Evolutionary conservation across 2,888 invertebrate genomes (phyloP).

Genomic region (Harpalus rubripes): DNA sequence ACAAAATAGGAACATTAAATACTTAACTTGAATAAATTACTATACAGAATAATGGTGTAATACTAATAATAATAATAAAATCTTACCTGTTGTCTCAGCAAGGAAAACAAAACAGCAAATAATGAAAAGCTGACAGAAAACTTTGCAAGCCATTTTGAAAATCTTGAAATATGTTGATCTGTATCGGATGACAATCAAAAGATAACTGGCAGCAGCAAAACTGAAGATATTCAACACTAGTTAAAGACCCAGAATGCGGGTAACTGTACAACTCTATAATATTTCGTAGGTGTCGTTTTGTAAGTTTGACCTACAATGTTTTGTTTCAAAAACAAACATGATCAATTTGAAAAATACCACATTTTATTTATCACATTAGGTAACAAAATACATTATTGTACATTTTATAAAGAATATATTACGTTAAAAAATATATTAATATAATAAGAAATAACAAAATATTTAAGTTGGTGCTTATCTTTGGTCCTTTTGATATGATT

Average conservation of each 20-base stretch:
- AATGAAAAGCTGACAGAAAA: constrained; percentile 22
- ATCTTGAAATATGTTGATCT: neutral
- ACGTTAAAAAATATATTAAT: constrained; percentile 49
- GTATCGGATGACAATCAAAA: constrained; percentile 35
- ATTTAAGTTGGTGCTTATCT: constrained; percentile 26
- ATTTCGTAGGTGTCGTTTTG: constrained; percentile 36
- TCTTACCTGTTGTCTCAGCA: constrained; percentile 31
- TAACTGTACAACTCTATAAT: constrained; percentile 55
- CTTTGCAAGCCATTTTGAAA: constrained; percentile 26
- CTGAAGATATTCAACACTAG: neutral
- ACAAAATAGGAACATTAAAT: too few relatives aligned
- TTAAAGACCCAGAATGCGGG: constrained; percentile 46
- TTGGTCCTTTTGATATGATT: constrained; percentile 64
- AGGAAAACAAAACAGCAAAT: neutral
- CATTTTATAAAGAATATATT: constrained; percentile 4
- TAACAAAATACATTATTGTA: constrained; percentile 47
- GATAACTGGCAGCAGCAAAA: constrained; percentile 35
- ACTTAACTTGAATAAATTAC: neutral
- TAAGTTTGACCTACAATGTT: constrained; percentile 35
- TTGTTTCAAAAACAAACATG: constrained; percentile 21
- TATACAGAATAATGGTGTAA: neutral
- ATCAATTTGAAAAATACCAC: constrained; percentile 53
- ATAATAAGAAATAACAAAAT: constrained; percentile 42
- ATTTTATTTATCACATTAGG: constrained; percentile 63
- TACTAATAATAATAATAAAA: neutral